These are phyloP conservation scores for Gorilla gorilla DNA, from an alignment of 2,113 vertebrate species.

Conservation along the genomic window DNA sequence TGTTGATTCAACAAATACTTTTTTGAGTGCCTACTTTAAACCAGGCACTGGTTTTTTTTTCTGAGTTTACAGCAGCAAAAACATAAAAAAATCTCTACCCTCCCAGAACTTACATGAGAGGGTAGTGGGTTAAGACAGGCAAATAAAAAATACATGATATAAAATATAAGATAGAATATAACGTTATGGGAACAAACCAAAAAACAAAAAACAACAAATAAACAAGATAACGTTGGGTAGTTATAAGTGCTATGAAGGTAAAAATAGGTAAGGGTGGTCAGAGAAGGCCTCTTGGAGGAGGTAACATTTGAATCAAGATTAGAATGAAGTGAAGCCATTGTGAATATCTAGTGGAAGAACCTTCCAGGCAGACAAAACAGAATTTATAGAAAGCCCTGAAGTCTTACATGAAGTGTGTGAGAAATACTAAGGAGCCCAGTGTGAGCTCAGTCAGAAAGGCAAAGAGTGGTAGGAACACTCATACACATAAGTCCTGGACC, in stretches of 20 bases:
- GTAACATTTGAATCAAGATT: slow-evolving; percentile 1
- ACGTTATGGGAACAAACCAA: background rate
- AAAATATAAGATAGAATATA: background rate
- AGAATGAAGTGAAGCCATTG: background rate
- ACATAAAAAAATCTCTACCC: background rate
- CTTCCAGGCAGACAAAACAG: background rate
- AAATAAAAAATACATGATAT: background rate
- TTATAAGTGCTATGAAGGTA: background rate
- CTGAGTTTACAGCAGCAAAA: background rate
- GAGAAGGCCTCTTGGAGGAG: background rate
- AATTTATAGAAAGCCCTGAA: background rate
- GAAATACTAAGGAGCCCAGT: background rate
- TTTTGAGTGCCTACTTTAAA: slow-evolving; percentile 2
- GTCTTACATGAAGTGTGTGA: background rate
- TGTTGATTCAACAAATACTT: background rate
- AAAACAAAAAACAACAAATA: background rate
- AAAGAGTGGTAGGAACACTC: background rate
- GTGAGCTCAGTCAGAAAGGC: background rate
- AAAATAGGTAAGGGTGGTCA: background rate
- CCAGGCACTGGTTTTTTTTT: background rate
- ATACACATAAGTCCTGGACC: background rate
- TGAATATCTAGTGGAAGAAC: background rate
- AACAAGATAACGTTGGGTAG: background rate
- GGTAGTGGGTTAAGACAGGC: background rate
- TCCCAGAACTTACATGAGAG: background rate